phyloP scores from a whole-genome alignment of 37 sponge, comb jelly and placozoan species.

The Crambe crambe region DNA sequence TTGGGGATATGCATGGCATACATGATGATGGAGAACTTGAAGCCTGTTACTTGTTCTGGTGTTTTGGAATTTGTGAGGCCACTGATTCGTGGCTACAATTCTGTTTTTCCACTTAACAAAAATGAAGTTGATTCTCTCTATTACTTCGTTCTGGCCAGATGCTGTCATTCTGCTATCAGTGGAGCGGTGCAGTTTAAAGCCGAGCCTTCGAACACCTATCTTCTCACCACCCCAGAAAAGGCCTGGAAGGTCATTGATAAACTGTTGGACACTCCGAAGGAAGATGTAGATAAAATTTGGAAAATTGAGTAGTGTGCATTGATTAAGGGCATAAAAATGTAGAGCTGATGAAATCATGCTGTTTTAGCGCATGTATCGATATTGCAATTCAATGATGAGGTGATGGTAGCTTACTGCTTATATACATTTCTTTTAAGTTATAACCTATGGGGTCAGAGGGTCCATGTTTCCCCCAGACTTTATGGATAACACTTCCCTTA shows the following conservation, averaged over 20 bases:
- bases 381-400: too few relatives aligned
- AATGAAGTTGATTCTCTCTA: slow-evolving; percentile 45
- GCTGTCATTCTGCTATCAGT: slow-evolving; percentile 25
- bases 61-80: slow-evolving; percentile 20
- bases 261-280: slow-evolving; percentile 7
- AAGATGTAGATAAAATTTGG: slow-evolving; percentile 22
- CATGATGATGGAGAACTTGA: slow-evolving; percentile 7
- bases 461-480: too few relatives aligned
- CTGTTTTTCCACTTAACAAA: slow-evolving; percentile 6
- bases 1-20: slow-evolving; percentile 28
- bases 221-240: slow-evolving; percentile 10
- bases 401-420: too few relatives aligned
- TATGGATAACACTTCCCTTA: too few relatives aligned
- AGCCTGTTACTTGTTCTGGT: slow-evolving; percentile 6
- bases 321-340: too few relatives aligned
- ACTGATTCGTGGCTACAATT: slow-evolving; percentile 30
- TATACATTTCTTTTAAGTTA: too few relatives aligned
- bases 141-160: slow-evolving; percentile 29
- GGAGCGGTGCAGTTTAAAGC: slow-evolving; percentile 11
- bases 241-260: slow-evolving; percentile 13
- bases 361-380: too few relatives aligned
- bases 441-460: too few relatives aligned
- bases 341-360: too few relatives aligned
- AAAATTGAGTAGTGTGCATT: too few relatives aligned
- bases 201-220: slow-evolving; percentile 40